phyloP scores from a whole-genome alignment of 2,113 vertebrate species.

The Stictonetta naevosa region DNA sequence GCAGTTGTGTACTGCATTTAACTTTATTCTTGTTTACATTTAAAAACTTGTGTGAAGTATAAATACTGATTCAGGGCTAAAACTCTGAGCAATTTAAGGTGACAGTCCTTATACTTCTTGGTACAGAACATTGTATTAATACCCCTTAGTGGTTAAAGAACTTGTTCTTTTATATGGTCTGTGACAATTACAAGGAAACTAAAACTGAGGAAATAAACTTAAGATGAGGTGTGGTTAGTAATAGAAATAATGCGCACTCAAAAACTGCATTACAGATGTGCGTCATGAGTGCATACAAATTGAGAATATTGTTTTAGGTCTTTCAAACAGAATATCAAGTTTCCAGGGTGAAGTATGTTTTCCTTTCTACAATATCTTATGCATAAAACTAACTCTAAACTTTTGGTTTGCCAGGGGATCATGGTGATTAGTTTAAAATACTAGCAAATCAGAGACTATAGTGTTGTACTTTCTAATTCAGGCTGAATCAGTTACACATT shows the following conservation, averaged over 20 bases:
- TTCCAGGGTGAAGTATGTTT: not conserved
- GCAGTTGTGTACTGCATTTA: not conserved
- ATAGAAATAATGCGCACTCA: not conserved
- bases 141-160: not conserved
- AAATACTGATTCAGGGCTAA: not conserved
- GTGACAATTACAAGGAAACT: not conserved
- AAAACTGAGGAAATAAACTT: not conserved
- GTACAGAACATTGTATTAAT: not conserved
- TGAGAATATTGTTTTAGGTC: not conserved
- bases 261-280: not conserved
- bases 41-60: not conserved
- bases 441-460: not conserved
- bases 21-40: not conserved
- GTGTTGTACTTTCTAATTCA: not conserved
- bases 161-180: not conserved
- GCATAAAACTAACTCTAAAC: not conserved
- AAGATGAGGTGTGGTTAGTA: not conserved
- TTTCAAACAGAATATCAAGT: not conserved
- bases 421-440: not conserved
- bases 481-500: not conserved
- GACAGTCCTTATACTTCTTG: not conserved
- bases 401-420: not conserved
- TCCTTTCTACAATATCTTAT: not conserved
- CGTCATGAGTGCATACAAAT: not conserved
- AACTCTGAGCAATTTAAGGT: not conserved